Evolutionary conservation across 2,113 vertebrate genomes (phyloP), one percentile per base, ranked within the genome.

Genomic region (Ginglymostoma cirratum): DNA sequence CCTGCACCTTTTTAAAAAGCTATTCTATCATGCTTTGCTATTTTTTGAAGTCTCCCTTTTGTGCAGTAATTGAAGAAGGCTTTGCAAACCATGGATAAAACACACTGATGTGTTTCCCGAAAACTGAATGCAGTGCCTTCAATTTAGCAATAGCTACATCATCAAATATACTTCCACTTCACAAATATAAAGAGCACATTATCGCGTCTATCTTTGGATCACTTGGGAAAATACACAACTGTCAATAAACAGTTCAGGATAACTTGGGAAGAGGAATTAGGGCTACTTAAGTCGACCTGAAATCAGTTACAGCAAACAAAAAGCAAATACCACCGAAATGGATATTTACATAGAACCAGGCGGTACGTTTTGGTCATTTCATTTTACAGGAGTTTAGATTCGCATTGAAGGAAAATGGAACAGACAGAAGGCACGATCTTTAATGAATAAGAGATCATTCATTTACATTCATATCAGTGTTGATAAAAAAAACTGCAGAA

Each of bases 201-300:
- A 52, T 76, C 45, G 3, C 48, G 38, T 95, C 69, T 21, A 72
- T 12, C 42, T 45, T 70, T 42, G 66, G 66, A 45, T 0, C 66
- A 94, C 19, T 72, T 72, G 94, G 23, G 12, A 72, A 72, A 70
- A 76, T 95, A 52, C 27, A 52, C 69, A 30, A 52, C 12, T 61
- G 8, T 52, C 45, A 97, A 98, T 97, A 98, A 96, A 96, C 96
- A 96, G 97, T 96, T 97, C 93, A 96, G 96, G 96, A 96, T 97
- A 98, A 98, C 97, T 96, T 98, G 97, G 97, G 97, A 96, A 96
- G 96, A 97, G 96, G 96, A 97, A 97, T 97, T 97, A 96, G 94
- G 97, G 96, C 98, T 98, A 98, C 98, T 98, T 97, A 98, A 97
- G 97, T 96, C 96, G 48, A 96, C 97, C 97, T 97, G 96, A 97